Evolutionary conservation across 2,888 invertebrate species (phyloP), one percentile per base, ranked within the genome.

Genomic region (Drosophila neotestacea): DNA sequence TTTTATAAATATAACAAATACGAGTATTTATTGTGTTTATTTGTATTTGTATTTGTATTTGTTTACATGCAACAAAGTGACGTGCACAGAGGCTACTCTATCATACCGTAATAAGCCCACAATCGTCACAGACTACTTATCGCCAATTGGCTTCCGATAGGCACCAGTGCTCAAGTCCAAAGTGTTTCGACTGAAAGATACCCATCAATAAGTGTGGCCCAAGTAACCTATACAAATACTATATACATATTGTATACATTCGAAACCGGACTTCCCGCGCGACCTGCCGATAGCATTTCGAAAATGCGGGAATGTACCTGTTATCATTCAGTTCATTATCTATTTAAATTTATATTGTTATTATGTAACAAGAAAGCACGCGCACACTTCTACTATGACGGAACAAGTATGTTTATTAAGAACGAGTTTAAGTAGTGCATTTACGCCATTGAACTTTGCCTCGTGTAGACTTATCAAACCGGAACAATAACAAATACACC

Each of bases 31-130:
- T 9, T 44, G 11, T 52, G 44, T 47, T 28, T 46, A 11, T 1
- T 11, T 16, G n/a, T 16, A 16, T 22, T 22, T 22, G n/a, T n/a
- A 22, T 36, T 7, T 59, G n/a, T 47, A n/a, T 69, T 78, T 78
- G 77, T 77, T 77, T 76, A 72, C 66, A 75, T 70, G 52, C 69
- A 38, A 28, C 36, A n/a, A 6, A 50, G 48, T 76, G 75, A 73
- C 74, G 48, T 30, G 51, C 36, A 48, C 16, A 65, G 10, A 52
- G 22, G 47, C 56, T 50, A 44, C 56, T 42, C 62, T 58, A 32
- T 36, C 22, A 22, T 42, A 42, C 11, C 22, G 9, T 13, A 61
- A 68, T 62, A 76, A 63, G 58, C 34, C 34, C 13, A 39, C 30
- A 28, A 38, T 58, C 46, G 56, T 27, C 55, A 44, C 34, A 42